phyloP scores from a whole-genome alignment of 2,797 vertebrate species.

The Hippopotamyrus pictus region DNA sequence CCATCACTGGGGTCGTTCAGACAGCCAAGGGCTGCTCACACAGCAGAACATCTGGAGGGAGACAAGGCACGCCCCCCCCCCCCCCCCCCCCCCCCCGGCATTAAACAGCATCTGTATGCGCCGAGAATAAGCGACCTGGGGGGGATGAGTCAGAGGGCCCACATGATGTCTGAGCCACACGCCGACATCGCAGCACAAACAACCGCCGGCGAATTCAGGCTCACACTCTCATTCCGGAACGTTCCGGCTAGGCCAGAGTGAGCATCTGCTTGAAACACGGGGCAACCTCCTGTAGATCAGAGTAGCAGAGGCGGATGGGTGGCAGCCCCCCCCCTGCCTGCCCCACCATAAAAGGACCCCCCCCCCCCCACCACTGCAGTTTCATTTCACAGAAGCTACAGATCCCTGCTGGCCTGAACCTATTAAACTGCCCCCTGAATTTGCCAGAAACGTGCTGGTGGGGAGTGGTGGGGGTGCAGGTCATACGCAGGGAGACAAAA shows the following conservation, averaged over 20 bases:
- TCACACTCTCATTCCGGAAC: neutral
- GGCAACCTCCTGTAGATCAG: neutral
- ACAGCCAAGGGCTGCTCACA: neutral
- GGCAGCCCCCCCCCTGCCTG: conserved; percentile 17
- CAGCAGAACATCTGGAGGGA: neutral
- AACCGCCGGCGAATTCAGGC: neutral
- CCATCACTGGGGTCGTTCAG: neutral
- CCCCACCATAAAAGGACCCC: conserved; percentile 43
- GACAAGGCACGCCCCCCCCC: neutral
- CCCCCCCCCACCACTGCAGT: conserved; percentile 43
- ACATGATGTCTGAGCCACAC: neutral
- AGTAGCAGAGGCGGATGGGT: neutral
- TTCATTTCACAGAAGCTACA: conserved; percentile 67
- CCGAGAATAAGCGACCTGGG: neutral
- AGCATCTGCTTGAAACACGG: neutral
- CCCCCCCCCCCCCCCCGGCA: neutral
- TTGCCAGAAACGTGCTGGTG: conserved; percentile 58
- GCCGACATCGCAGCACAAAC: neutral
- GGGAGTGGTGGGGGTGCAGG: conserved; percentile 28
- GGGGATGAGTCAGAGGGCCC: neutral
- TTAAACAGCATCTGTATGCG: neutral
- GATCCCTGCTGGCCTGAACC: conserved; percentile 62
- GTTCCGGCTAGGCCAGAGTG: neutral
- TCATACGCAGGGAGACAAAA: conserved; percentile 20
- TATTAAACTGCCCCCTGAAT: conserved; percentile 77